Conservation (phyloP, 2,113 vertebrate genomes). For the Bettongia penicillata region DNA sequence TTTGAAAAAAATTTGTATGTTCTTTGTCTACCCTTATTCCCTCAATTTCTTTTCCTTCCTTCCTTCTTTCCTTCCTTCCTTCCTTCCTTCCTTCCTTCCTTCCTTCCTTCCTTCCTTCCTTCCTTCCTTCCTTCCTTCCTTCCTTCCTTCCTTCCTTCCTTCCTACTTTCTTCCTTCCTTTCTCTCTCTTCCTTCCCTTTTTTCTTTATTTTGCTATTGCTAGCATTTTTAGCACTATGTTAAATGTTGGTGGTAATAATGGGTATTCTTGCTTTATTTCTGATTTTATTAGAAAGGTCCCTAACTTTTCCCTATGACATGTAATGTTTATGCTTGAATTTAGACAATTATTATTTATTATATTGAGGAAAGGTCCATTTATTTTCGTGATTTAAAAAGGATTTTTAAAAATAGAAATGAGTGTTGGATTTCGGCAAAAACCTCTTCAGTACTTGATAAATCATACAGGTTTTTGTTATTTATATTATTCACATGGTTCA, state of each 20-base stretch:
- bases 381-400: background rate
- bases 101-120: no score
- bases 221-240: background rate
- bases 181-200: no score
- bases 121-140: no score
- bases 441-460: background rate
- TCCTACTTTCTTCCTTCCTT: no score
- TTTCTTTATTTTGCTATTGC: background rate
- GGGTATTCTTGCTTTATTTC: background rate
- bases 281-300: background rate
- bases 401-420: background rate
- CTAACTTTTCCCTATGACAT: background rate
- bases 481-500: background rate
- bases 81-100: no score
- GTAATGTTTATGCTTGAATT: background rate
- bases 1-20: background rate
- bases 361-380: background rate
- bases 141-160: no score
- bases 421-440: background rate
- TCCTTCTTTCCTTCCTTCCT: no score
- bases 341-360: background rate
- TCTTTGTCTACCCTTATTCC: background rate
- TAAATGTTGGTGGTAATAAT: background rate
- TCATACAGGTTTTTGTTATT: background rate
- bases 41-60: background rate